Conservation (phyloP, 1,140 invertebrate species). For the Hycleus cichorii region DNA sequence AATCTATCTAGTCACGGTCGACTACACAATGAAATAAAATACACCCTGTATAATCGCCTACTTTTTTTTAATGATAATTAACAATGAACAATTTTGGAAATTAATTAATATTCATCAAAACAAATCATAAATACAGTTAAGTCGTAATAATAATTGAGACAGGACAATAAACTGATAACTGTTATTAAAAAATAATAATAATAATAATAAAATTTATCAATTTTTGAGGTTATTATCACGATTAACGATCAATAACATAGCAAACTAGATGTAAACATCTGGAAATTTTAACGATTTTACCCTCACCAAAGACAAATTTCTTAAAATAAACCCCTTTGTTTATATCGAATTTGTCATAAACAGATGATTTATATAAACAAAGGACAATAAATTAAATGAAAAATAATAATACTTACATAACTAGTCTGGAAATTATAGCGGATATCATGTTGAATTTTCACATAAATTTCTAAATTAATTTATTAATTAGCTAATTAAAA, state of each 20-base stretch:
- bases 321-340: slow-evolving; percentile 11
- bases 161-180: too few species aligned
- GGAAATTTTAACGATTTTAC: neutral
- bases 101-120: too few species aligned
- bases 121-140: too few species aligned
- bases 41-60: too few species aligned
- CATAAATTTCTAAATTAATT: slow-evolving; percentile 1
- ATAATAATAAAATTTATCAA: too few species aligned
- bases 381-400: neutral
- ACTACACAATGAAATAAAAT: too few species aligned
- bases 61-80: too few species aligned
- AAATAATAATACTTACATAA: slow-evolving; percentile 25
- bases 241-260: neutral
- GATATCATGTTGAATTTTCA: slow-evolving; percentile 21
- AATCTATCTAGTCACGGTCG: too few species aligned
- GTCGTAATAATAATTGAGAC: too few species aligned
- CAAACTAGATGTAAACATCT: neutral
- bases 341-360: slow-evolving; percentile 9
- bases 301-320: neutral
- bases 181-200: too few species aligned
- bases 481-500: neutral
- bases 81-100: too few species aligned
- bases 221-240: neutral
- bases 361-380: neutral
- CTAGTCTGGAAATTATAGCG: slow-evolving; percentile 25